These are phyloP conservation scores for Hozukius guyotensis DNA, from an alignment of 2,797 vertebrate species.

Conservation along the genomic window DNA sequence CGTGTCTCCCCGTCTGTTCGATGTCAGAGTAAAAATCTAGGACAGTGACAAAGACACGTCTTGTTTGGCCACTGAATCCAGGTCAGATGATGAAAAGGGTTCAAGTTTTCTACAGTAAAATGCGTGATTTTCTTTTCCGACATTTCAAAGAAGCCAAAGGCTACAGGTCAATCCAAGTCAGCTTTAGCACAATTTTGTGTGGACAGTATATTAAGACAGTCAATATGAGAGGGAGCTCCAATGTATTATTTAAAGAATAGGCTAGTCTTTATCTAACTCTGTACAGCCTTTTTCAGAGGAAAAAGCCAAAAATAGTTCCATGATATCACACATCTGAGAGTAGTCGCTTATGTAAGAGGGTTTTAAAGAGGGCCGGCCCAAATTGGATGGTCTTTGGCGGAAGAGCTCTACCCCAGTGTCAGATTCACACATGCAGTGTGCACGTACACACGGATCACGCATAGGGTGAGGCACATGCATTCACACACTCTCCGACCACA, in stretches of 20 bases:
- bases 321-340: conserved; percentile 68
- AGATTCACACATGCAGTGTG: conserved; percentile 28
- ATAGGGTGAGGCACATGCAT: conserved; percentile 34
- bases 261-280: conserved; percentile 48
- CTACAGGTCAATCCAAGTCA: conserved; percentile 3
- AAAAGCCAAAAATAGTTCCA: conserved; percentile 59
- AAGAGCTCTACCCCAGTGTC: conserved; percentile 19
- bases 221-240: conserved; percentile 28
- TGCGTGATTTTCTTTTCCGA: neutral
- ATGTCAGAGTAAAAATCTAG: conserved; percentile 27
- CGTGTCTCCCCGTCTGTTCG: conserved; percentile 12
- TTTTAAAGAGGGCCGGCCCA: conserved; percentile 49
- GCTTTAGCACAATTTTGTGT: conserved; percentile 1
- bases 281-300: conserved; percentile 57
- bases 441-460: conserved; percentile 31
- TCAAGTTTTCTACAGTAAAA: conserved; percentile 2
- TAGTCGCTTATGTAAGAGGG: conserved; percentile 67
- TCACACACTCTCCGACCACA: conserved; percentile 13
- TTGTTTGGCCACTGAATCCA: conserved; percentile 22
- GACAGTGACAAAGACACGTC: neutral
- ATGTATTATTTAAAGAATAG: conserved; percentile 60
- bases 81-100: conserved; percentile 11
- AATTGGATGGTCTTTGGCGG: conserved; percentile 45
- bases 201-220: conserved; percentile 18
- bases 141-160: neutral